These are phyloP conservation scores for Oligia fasciuncula DNA, from an alignment of 2,888 invertebrate genomes.

Conservation along the genomic window DNA sequence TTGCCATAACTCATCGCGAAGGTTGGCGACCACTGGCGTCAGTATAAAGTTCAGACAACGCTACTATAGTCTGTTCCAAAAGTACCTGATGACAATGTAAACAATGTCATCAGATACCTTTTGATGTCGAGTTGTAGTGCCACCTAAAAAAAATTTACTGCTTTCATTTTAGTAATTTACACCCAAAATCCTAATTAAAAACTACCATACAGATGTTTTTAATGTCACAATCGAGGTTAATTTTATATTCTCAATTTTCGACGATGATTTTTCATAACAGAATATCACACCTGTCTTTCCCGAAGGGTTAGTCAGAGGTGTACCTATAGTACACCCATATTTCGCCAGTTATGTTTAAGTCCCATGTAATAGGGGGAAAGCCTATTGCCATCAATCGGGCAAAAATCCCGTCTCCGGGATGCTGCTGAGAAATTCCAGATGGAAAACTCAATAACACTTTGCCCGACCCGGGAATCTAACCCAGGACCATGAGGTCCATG, in stretches of 20 bases:
- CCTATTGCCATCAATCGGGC: not conserved
- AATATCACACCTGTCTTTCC: not conserved
- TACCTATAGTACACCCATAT: not conserved
- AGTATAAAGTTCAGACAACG: conserved; percentile 19
- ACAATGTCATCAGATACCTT: not conserved
- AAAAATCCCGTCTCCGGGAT: not conserved
- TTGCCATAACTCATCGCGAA: conserved; percentile 56
- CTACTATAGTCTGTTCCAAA: not conserved
- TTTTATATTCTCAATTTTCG: not conserved
- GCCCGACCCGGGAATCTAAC: too few relatives aligned
- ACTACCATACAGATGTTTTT: not conserved
- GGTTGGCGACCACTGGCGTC: conserved; percentile 33
- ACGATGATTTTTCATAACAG: not conserved
- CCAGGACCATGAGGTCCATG: too few relatives aligned
- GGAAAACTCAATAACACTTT: too few relatives aligned
- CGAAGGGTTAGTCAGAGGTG: not conserved
- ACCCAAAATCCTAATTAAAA: not conserved
- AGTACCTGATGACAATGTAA: not conserved
- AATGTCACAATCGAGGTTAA: not conserved
- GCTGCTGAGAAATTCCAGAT: too few relatives aligned
- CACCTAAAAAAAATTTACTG: not conserved
- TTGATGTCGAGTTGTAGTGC: too few relatives aligned
- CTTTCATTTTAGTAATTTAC: too few relatives aligned
- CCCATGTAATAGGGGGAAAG: not conserved
- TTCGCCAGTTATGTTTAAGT: not conserved